Conservation (phyloP, 2,113 vertebrate genomes). For the Pica pica region DNA sequence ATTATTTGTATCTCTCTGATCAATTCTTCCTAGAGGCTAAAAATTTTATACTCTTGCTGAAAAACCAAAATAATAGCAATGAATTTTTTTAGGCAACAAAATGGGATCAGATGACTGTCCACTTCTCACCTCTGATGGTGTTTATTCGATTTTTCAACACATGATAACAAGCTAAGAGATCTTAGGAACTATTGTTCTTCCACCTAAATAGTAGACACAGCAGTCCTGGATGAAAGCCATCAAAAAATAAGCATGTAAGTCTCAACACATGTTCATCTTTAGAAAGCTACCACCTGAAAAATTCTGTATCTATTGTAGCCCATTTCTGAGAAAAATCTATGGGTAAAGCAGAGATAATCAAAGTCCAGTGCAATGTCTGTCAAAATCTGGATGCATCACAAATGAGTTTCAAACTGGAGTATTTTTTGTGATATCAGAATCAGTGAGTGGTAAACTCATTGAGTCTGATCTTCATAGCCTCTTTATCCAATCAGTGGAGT, state of each 20-base stretch:
- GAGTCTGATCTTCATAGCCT: neutral
- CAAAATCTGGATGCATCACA: neutral
- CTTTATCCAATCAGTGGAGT: neutral
- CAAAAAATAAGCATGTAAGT: neutral
- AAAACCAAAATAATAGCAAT: neutral
- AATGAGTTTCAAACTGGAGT: neutral
- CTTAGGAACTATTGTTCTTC: neutral
- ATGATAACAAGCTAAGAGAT: neutral
- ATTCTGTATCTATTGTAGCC: neutral
- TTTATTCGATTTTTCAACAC: neutral
- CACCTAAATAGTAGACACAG: neutral
- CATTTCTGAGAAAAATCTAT: slow-evolving; percentile 5
- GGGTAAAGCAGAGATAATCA: neutral
- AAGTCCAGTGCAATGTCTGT: neutral
- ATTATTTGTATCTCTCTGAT: neutral
- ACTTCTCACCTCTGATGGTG: neutral
- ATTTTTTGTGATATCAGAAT: neutral
- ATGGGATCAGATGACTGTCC: neutral
- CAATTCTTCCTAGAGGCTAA: neutral
- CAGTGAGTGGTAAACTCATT: neutral
- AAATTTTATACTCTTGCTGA: neutral
- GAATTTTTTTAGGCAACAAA: neutral
- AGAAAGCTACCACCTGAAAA: neutral
- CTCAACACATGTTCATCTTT: neutral
- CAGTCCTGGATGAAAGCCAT: neutral